Evolutionary conservation across 2,888 invertebrate genomes (phyloP).

Genomic region (Hemistola chrysoprasaria): DNA sequence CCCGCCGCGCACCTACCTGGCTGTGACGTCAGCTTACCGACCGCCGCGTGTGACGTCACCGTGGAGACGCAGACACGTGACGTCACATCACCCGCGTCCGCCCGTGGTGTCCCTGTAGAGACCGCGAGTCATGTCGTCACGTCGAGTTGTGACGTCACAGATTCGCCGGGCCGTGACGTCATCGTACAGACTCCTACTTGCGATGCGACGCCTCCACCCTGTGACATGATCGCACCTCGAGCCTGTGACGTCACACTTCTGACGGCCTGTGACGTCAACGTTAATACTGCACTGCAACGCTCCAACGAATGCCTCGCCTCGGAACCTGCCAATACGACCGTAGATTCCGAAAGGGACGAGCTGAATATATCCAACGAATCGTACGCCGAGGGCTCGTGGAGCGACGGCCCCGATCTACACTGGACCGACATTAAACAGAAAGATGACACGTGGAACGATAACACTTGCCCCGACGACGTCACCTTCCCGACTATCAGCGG

Average conservation of each 20-base stretch:
- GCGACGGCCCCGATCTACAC: conserved; percentile 52
- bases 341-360: conserved; percentile 63
- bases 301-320: conserved; percentile 77
- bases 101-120: too few relatives aligned
- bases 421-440: conserved; percentile 58
- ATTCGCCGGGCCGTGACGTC: neutral
- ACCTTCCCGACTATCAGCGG: conserved; percentile 92
- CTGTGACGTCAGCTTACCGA: too few relatives aligned
- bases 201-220: too few relatives aligned
- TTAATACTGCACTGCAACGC: conserved; percentile 41
- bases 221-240: too few relatives aligned
- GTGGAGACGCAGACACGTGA: too few relatives aligned
- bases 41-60: too few relatives aligned
- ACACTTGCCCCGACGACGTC: conserved; percentile 89
- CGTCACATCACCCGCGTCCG: too few relatives aligned
- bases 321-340: conserved; percentile 54
- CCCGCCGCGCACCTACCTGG: conserved; percentile 67
- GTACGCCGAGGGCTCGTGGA: conserved; percentile 70
- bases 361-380: conserved; percentile 76
- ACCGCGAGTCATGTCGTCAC: too few relatives aligned
- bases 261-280: conserved; percentile 40
- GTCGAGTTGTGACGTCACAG: too few relatives aligned
- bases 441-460: conserved; percentile 92
- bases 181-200: too few relatives aligned
- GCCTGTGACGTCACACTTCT: too few relatives aligned